Evolutionary conservation across 1,140 invertebrate genomes (phyloP).

Genomic region (Ostrea edulis): DNA sequence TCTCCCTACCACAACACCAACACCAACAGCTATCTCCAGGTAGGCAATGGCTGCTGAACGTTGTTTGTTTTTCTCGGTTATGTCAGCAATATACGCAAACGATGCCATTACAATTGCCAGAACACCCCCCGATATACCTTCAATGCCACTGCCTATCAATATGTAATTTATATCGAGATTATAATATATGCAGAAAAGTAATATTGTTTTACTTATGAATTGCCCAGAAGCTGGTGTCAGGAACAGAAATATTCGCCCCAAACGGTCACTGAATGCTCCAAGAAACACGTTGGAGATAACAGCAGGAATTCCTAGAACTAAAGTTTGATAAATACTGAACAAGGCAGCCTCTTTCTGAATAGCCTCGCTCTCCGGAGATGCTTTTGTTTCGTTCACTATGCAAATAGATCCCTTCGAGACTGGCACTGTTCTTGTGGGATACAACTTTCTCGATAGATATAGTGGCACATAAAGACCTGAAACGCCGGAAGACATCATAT

Average conservation of each 20-base stretch:
- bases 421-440: background rate
- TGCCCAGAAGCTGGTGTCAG: constrained; percentile 33
- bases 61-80: constrained; percentile 42
- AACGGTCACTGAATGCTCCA: constrained; percentile 45
- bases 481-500: background rate
- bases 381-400: background rate
- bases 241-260: constrained; percentile 50
- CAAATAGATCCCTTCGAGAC: constrained; percentile 3
- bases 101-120: background rate
- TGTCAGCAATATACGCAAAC: constrained; percentile 48
- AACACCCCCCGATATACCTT: constrained; percentile 40
- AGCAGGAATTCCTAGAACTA: constrained; percentile 45
- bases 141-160: constrained; percentile 31
- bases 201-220: constrained; percentile 37
- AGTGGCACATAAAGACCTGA: constrained; percentile 10
- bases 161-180: constrained; percentile 25
- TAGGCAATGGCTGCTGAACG: constrained; percentile 44
- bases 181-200: constrained; percentile 22
- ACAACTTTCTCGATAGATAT: constrained; percentile 1
- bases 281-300: constrained; percentile 40
- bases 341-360: constrained; percentile 39
- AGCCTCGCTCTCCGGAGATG: background rate
- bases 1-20: constrained; percentile 32
- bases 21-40: constrained; percentile 7
- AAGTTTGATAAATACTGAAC: constrained; percentile 35